Evolutionary conservation across 2,113 vertebrate species (phyloP).

Genomic region (Pachycephala philippinensis): DNA sequence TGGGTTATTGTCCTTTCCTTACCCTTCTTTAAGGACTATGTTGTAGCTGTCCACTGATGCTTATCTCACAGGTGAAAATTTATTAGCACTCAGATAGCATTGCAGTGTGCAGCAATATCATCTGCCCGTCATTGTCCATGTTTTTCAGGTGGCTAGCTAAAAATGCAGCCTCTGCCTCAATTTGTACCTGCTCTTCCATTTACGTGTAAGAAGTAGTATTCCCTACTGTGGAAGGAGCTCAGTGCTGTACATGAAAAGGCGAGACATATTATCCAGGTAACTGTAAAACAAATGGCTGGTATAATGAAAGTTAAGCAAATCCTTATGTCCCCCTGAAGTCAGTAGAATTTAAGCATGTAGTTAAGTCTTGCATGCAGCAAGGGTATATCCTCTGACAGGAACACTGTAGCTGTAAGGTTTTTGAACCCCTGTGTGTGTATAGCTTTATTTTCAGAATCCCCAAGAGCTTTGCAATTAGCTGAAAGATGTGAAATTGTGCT

Average conservation of each 20-base stretch:
- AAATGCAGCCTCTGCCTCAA: background rate
- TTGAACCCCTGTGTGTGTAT: background rate
- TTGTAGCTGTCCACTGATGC: background rate
- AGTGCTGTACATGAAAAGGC: background rate
- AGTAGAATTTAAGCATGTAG: background rate
- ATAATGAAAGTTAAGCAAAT: background rate
- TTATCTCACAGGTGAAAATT: background rate
- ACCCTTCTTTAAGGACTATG: background rate
- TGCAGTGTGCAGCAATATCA: background rate
- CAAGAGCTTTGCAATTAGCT: background rate
- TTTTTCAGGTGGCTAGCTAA: background rate
- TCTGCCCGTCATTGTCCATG: rapidly evolving
- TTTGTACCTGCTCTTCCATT: background rate
- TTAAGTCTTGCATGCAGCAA: background rate
- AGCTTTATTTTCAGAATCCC: background rate
- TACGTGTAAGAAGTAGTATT: background rate
- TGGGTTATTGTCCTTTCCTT: background rate
- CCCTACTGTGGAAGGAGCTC: background rate
- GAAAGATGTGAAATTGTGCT: background rate
- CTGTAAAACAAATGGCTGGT: background rate
- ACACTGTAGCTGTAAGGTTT: background rate
- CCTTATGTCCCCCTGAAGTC: background rate
- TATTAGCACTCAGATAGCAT: background rate
- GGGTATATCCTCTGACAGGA: background rate
- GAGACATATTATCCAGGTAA: background rate